Evolutionary conservation across 2,797 vertebrate species (phyloP).

Genomic region (Pseudopleuronectes americanus): DNA sequence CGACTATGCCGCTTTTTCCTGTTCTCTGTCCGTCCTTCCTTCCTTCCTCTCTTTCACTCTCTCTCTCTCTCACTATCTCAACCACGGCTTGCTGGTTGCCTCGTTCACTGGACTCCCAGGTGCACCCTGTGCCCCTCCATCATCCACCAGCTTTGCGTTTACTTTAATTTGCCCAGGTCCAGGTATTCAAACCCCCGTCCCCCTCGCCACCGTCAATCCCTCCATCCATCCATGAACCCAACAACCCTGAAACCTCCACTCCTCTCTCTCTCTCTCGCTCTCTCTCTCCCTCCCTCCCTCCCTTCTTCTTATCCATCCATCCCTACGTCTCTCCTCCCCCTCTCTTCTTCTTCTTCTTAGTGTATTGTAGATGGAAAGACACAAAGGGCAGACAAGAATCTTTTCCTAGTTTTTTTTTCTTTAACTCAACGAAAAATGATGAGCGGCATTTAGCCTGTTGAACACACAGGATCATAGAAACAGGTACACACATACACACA

Average conservation of each 20-base stretch:
- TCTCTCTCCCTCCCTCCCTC: slow-evolving; percentile 6
- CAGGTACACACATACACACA: slow-evolving; percentile 3
- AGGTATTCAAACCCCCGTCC: slow-evolving; percentile 35
- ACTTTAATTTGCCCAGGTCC: slow-evolving; percentile 74
- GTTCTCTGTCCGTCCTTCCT: slow-evolving; percentile 78
- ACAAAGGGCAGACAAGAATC: slow-evolving; percentile 56
- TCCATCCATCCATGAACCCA: slow-evolving; percentile 10
- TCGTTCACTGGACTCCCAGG: slow-evolving; percentile 58
- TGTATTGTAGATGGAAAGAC: slow-evolving; percentile 44
- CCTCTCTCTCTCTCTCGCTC: slow-evolving; percentile 8
- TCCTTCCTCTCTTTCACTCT: slow-evolving; percentile 73
- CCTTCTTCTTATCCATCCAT: slow-evolving; percentile 21
- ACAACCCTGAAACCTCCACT: slow-evolving; percentile 6
- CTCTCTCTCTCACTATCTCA: slow-evolving; percentile 84
- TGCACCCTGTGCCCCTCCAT: slow-evolving; percentile 54
- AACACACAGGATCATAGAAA: background rate
- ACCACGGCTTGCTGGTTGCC: slow-evolving; percentile 26
- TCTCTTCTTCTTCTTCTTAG: slow-evolving; percentile 20
- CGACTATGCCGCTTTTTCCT: slow-evolving; percentile 88
- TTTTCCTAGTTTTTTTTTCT: slow-evolving; percentile 20
- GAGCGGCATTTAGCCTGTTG: slow-evolving; percentile 57
- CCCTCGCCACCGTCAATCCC: slow-evolving; percentile 13
- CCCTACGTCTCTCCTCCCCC: slow-evolving; percentile 15
- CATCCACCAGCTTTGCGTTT: slow-evolving; percentile 76
- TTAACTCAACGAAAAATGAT: slow-evolving; percentile 35